Percentiles rank a stretch among this genome's conserved stretches.
Evolutionary conservation across 1,140 invertebrate genomes (phyloP).

Genomic region (Heliothis virescens): DNA sequence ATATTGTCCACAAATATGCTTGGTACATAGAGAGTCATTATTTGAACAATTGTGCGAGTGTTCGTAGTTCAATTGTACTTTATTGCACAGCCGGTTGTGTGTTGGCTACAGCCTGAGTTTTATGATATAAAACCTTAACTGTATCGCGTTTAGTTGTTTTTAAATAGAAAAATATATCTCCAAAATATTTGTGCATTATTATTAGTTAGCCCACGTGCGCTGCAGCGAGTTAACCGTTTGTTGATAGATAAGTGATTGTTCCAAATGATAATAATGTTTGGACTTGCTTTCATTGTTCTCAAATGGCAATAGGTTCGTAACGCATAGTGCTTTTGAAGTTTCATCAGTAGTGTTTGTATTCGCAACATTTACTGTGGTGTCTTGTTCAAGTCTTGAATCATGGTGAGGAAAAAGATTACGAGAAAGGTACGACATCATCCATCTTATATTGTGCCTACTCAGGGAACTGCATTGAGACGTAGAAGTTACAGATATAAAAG

Average conservation of each 20-base stretch:
- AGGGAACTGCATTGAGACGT: slow-evolving; percentile 7
- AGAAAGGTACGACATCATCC: slow-evolving; percentile 36
- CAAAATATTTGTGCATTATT: slow-evolving; percentile 33
- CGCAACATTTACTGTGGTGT: slow-evolving; percentile 32
- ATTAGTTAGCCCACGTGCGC: slow-evolving; percentile 1
- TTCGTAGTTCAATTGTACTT: slow-evolving; percentile 34
- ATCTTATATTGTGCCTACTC: slow-evolving; percentile 29
- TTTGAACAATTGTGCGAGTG: slow-evolving; percentile 43
- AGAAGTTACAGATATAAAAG: slow-evolving; percentile 40
- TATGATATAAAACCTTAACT: background rate
- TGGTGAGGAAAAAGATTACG: slow-evolving; percentile 5
- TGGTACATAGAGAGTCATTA: slow-evolving; percentile 10
- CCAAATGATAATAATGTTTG: slow-evolving; percentile 44
- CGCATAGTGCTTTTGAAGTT: slow-evolving; percentile 32
- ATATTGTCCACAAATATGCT: slow-evolving; percentile 24
- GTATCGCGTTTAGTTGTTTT: slow-evolving; percentile 13
- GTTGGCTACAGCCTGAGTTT: background rate
- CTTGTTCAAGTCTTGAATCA: background rate
- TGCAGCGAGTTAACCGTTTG: background rate
- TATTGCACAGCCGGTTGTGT: slow-evolving; percentile 32
- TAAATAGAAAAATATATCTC: slow-evolving; percentile 5
- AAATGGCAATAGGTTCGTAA: slow-evolving; percentile 30
- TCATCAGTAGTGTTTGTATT: slow-evolving; percentile 1
- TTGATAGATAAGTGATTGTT: slow-evolving; percentile 36
- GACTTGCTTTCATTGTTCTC: slow-evolving; percentile 46